A percentile compares a stretch with the other conserved stretches of the same genome.
Conservation (phyloP, 1,140 invertebrate genomes). For the Leguminivora glycinivorella region DNA sequence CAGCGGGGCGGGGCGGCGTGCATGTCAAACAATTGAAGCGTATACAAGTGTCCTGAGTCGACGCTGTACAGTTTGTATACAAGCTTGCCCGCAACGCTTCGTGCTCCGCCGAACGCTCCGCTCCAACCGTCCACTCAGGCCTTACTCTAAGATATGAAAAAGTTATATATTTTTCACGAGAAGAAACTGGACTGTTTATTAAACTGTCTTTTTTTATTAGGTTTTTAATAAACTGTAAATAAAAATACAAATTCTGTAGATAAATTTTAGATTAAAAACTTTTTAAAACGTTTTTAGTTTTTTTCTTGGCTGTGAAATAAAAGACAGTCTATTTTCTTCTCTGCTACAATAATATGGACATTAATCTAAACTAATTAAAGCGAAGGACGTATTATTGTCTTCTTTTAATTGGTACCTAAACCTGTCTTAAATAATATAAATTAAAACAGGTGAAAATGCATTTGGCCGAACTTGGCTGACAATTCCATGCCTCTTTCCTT, state of each 20-base stretch:
- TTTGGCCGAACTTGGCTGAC: not conserved
- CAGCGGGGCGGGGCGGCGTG: too few relatives aligned
- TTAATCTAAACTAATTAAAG: slow-evolving; percentile 69
- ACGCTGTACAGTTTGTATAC: too few relatives aligned
- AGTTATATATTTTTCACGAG: slow-evolving; percentile 35
- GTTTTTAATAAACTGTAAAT: too few relatives aligned
- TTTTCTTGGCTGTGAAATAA: not conserved
- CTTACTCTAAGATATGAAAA: slow-evolving; percentile 8
- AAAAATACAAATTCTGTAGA: too few relatives aligned
- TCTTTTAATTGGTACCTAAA: slow-evolving; percentile 52
- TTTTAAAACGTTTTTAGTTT: not conserved
- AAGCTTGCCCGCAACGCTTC: too few relatives aligned
- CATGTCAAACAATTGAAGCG: too few relatives aligned
- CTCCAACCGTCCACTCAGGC: too few relatives aligned
- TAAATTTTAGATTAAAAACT: too few relatives aligned
- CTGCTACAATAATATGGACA: slow-evolving; percentile 36
- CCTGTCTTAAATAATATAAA: slow-evolving; percentile 33
- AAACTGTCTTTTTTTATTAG: too few relatives aligned
- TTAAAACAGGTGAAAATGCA: not conserved
- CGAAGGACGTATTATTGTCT: slow-evolving; percentile 74
- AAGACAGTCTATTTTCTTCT: slow-evolving; percentile 35
- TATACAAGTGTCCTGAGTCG: too few relatives aligned
- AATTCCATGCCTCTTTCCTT: not conserved
- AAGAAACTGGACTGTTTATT: slow-evolving; percentile 38
- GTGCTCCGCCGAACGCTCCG: too few relatives aligned